A percentile compares a stretch with the other conserved stretches of the same genome.
Evolutionary conservation across 2,113 vertebrate genomes (phyloP).

Genomic region (Misgurnus mizolepis): DNA sequence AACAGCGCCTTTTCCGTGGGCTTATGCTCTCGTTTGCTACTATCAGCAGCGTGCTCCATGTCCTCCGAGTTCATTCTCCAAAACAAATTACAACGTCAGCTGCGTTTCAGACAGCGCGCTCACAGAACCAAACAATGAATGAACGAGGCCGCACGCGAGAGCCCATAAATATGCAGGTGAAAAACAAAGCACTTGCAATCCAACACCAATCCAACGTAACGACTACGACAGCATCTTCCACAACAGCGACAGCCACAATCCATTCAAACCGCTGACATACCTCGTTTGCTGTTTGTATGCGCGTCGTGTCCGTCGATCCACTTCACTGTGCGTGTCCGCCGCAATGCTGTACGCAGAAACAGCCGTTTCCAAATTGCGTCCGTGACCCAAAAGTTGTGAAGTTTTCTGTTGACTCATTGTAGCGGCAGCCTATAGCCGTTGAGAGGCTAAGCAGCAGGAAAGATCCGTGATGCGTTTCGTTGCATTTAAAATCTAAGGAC

Average conservation of each 20-base stretch:
- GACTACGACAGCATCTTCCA: not conserved
- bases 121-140: not conserved
- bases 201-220: not conserved
- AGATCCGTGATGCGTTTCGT: too few species aligned
- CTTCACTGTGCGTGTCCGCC: not conserved
- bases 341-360: not conserved
- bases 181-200: not conserved
- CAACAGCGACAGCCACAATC: not conserved
- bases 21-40: not conserved
- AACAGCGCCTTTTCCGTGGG: not conserved
- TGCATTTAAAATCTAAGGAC: too few species aligned
- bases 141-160: not conserved
- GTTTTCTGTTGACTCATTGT: not conserved
- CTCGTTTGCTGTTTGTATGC: not conserved
- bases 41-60: not conserved
- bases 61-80: not conserved
- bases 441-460: not conserved
- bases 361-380: not conserved
- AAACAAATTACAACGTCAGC: too few species aligned
- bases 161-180: not conserved
- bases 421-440: not conserved
- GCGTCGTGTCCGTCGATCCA: not conserved
- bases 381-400: not conserved
- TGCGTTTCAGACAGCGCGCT: not conserved
- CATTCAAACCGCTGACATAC: not conserved